Percentiles rank a stretch among this genome's conserved stretches.
Evolutionary conservation across 2,888 invertebrate genomes (phyloP).

Genomic region (Sthenelais limicola): DNA sequence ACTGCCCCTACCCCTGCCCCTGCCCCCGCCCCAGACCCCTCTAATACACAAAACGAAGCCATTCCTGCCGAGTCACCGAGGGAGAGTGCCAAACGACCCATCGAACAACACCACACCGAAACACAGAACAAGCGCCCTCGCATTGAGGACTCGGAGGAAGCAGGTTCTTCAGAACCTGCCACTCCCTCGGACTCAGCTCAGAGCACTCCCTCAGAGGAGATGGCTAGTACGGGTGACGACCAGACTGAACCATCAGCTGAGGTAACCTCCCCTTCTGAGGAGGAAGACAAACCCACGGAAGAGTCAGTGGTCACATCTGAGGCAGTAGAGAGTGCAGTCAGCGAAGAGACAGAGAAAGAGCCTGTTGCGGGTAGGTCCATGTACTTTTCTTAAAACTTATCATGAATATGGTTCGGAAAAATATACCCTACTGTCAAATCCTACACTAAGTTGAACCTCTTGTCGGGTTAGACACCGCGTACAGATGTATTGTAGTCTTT

Average conservation of each 20-base stretch:
- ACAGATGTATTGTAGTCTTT: too few relatives aligned
- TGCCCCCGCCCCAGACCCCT: neutral
- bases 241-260: neutral
- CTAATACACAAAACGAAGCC: neutral
- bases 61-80: constrained; percentile 1
- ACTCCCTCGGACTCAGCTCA: too few relatives aligned
- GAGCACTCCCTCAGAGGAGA: constrained; percentile 11
- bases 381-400: too few relatives aligned
- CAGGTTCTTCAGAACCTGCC: too few relatives aligned
- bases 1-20: neutral
- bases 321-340: too few relatives aligned
- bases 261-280: neutral
- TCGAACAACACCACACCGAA: constrained; percentile 22
- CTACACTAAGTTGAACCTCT: too few relatives aligned
- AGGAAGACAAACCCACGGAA: neutral
- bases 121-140: constrained; percentile 22
- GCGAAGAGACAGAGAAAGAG: too few relatives aligned
- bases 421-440: too few relatives aligned
- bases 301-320: neutral
- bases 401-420: too few relatives aligned
- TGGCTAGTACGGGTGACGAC: neutral
- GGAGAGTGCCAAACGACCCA: constrained; percentile 13
- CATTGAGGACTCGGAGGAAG: constrained; percentile 5
- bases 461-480: too few relatives aligned
- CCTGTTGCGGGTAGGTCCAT: too few relatives aligned